These are phyloP conservation scores for Dioctria linearis DNA, from an alignment of 2,888 invertebrate species.

Conservation along the genomic window DNA sequence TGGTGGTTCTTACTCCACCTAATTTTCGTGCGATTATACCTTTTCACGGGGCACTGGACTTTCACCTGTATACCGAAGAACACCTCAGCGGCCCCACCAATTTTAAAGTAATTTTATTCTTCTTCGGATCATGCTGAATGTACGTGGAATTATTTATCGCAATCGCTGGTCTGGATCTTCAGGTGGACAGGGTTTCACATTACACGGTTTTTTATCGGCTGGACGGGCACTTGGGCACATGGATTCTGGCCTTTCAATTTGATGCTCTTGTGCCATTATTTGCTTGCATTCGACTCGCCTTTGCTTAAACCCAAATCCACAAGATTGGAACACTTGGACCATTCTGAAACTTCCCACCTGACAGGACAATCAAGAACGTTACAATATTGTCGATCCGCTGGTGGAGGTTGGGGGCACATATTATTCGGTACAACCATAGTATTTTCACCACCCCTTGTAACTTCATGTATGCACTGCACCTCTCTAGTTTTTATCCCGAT, in stretches of 20 bases:
- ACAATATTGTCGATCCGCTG: constrained; percentile 91
- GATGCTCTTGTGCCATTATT: constrained; percentile 93
- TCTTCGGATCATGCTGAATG: constrained; percentile 86
- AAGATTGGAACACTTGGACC: constrained; percentile 92
- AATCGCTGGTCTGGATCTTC: constrained; percentile 82
- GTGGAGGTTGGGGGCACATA: constrained; percentile 89
- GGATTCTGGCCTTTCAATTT: constrained; percentile 82
- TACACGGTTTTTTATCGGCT: constrained; percentile 85
- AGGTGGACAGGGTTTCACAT: constrained; percentile 83
- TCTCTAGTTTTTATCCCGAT: constrained; percentile 93
- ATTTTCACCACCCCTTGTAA: constrained; percentile 88
- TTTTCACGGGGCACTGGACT: constrained; percentile 93
- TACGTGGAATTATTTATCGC: constrained; percentile 86
- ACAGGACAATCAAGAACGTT: constrained; percentile 94
- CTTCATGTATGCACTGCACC: constrained; percentile 76
- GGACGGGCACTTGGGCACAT: constrained; percentile 85
- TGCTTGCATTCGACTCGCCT: constrained; percentile 90
- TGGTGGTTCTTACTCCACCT: constrained; percentile 92
- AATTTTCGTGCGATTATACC: constrained; percentile 84
- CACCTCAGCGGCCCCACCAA: constrained; percentile 91
- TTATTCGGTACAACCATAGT: constrained; percentile 94
- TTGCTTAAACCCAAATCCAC: constrained; percentile 91
- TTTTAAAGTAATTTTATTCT: constrained; percentile 86
- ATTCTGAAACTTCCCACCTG: constrained; percentile 88
- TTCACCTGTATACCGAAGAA: constrained; percentile 93